These are phyloP conservation scores for Bombyx mandarina DNA, from an alignment of 1,140 invertebrate species.

Conservation along the genomic window DNA sequence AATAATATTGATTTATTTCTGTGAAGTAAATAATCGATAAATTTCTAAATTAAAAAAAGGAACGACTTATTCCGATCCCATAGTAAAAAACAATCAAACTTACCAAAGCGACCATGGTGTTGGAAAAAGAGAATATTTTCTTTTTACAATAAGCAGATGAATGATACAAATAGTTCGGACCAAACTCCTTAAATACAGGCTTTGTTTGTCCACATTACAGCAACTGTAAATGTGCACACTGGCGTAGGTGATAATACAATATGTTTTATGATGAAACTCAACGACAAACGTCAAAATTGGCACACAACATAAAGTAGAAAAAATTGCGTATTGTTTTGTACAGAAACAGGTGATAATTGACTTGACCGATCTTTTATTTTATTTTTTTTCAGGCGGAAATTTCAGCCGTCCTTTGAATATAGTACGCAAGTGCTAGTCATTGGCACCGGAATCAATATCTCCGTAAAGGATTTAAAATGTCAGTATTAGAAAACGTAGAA, in stretches of 20 bases:
- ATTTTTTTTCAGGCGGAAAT: neutral
- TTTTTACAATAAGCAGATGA: conserved; percentile 11
- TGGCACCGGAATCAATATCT: too few species aligned
- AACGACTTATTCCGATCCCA: too few species aligned
- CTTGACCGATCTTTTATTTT: neutral
- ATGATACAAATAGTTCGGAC: conserved; percentile 22
- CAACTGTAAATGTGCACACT: conserved; percentile 29
- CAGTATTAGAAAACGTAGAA: too few species aligned
- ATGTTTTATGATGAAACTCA: conserved; percentile 34
- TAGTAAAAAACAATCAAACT: conserved; percentile 14
- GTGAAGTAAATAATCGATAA: too few species aligned
- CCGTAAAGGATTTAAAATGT: too few species aligned
- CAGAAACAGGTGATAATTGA: neutral
- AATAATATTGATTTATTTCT: too few species aligned
- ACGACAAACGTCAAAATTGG: conserved; percentile 9
- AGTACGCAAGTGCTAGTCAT: too few species aligned
- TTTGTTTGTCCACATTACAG: conserved; percentile 46
- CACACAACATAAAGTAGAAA: conserved; percentile 7
- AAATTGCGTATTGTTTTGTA: conserved; percentile 1
- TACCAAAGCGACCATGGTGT: conserved; percentile 36
- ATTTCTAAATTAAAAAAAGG: too few species aligned
- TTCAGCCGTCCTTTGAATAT: neutral
- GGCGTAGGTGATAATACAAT: conserved; percentile 46
- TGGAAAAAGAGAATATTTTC: neutral
- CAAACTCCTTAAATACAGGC: conserved; percentile 47